A percentile compares a stretch with the other conserved stretches of the same genome.
phyloP scores from a whole-genome alignment of 1,140 invertebrate species.

The Cotesia typhae region DNA sequence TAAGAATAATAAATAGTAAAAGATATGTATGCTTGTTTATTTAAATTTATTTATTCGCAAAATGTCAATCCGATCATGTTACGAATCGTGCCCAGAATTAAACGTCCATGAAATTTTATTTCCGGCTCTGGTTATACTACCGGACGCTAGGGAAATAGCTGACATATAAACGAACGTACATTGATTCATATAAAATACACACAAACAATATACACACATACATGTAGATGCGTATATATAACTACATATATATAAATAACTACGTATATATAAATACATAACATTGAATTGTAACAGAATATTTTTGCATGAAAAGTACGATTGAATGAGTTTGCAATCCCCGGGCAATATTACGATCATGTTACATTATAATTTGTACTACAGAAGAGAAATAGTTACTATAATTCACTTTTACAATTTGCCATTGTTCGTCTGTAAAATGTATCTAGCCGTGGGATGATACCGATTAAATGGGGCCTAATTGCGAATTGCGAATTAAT shows the following conservation, averaged over 20 bases:
- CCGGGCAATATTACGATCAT: slow-evolving; percentile 34
- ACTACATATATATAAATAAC: too few relatives aligned
- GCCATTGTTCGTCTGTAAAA: slow-evolving; percentile 21
- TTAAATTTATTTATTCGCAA: slow-evolving; percentile 18
- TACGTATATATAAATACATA: too few relatives aligned
- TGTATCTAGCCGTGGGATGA: slow-evolving; percentile 15
- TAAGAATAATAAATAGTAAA: background rate
- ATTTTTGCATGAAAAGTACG: slow-evolving; percentile 36
- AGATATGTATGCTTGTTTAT: slow-evolving; percentile 1
- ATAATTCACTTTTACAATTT: slow-evolving; percentile 35
- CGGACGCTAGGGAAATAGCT: slow-evolving; percentile 10
- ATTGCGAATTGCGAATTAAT: background rate
- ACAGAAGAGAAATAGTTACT: slow-evolving; percentile 14
- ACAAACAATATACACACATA: background rate
- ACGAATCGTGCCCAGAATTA: slow-evolving; percentile 15
- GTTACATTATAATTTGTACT: slow-evolving; percentile 34
- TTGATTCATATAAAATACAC: too few relatives aligned
- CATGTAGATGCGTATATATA: too few relatives aligned
- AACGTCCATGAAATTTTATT: slow-evolving; percentile 27
- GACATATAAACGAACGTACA: slow-evolving; percentile 7
- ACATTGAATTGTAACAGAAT: slow-evolving; percentile 2
- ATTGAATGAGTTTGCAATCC: slow-evolving; percentile 23
- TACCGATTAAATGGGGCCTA: slow-evolving; percentile 19
- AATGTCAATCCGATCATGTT: slow-evolving; percentile 13
- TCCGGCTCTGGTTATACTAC: slow-evolving; percentile 10